phyloP scores from a whole-genome alignment of 1,140 invertebrate species.

The Neodiprion fabricii region DNA sequence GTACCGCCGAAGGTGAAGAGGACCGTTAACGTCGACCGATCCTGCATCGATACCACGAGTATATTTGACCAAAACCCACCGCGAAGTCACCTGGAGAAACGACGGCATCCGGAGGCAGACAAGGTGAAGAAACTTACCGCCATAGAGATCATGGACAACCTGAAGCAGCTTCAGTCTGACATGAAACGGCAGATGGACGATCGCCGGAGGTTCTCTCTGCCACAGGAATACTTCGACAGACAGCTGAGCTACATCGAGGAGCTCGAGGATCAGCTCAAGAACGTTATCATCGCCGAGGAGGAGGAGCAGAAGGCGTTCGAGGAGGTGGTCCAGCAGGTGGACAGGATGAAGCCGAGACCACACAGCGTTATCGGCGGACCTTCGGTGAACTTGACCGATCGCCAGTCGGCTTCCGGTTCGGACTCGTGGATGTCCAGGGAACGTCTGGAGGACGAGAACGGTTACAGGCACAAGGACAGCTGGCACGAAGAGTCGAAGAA shows the following conservation, averaged over 20 bases:
- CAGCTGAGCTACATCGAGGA: slow-evolving; percentile 73
- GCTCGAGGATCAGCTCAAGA: slow-evolving; percentile 49
- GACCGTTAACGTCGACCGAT: slow-evolving; percentile 48
- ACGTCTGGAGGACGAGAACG: background rate
- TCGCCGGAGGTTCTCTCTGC: slow-evolving; percentile 65
- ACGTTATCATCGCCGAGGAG: slow-evolving; percentile 47
- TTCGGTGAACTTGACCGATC: background rate
- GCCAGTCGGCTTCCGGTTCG: background rate
- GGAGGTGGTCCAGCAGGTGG: slow-evolving; percentile 31
- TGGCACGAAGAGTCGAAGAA: slow-evolving; percentile 36
- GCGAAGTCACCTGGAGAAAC: slow-evolving; percentile 31
- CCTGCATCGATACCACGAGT: slow-evolving; percentile 56
- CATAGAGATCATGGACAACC: slow-evolving; percentile 43
- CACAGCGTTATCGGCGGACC: slow-evolving; percentile 10
- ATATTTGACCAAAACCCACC: slow-evolving; percentile 49
- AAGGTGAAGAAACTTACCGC: slow-evolving; percentile 38
- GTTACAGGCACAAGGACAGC: slow-evolving; percentile 18
- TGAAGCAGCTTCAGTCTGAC: slow-evolving; percentile 45
- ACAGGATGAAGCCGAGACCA: slow-evolving; percentile 8
- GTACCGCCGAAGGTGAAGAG: slow-evolving; percentile 43
- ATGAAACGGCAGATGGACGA: slow-evolving; percentile 44
- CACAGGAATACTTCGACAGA: slow-evolving; percentile 70
- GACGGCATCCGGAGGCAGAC: slow-evolving; percentile 27
- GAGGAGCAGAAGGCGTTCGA: slow-evolving; percentile 37
- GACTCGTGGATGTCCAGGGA: background rate